Base-by-base conservation (phyloP, 2,888 invertebrate species). In the Epinotia brunnichana region DNA sequence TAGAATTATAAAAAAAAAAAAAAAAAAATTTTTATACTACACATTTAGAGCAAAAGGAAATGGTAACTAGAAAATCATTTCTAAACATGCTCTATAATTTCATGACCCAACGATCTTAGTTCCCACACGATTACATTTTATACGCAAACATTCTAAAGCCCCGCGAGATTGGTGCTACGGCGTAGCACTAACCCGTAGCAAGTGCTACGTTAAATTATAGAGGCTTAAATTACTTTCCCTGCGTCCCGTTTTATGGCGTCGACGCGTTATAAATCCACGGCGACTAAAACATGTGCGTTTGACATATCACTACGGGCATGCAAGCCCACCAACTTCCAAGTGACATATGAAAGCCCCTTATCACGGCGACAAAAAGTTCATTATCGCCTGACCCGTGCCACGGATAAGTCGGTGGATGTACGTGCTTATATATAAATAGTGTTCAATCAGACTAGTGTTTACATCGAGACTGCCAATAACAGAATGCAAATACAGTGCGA, bases 391-490 rank as follows among this genome's bases (percentile, higher is more conserved):
- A 41, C 71, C 75, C 72, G 74, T 69, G 73, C 74, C 66, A 77
- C 77, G 35, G 77, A 78, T 77, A 75, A 73, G 77, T 79, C 76
- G 78, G 80, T 82, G 81, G 81, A 83, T 82, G 83, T 83, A 84
- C 69, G 69, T 69, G 64, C 68, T 71, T 72, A 74, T 73, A 71
- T 75, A 68, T 73, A 69, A 75, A 63, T 84, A 80, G 80, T 82
- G 83, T 87, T 86, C 90, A 90, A 91, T 92, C 90, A 89, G 87
- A 84, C 80, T 81, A 85, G 81, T 90, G 87, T 90, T 88, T 90
- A 89, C 90, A 88, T 83, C 82, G 84, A 81, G 81, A 85, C 85
- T 85, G 86, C 87, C 90, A 90, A 92, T 91, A 91, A 90, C 90
- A 84, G 85, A 89, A 90, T 90, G 90, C 89, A 91, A 92, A 92